Evolutionary conservation across 2,113 vertebrate species (phyloP), one percentile per base, ranked within the genome.

Genomic region (Hippocampus mohnikei): DNA sequence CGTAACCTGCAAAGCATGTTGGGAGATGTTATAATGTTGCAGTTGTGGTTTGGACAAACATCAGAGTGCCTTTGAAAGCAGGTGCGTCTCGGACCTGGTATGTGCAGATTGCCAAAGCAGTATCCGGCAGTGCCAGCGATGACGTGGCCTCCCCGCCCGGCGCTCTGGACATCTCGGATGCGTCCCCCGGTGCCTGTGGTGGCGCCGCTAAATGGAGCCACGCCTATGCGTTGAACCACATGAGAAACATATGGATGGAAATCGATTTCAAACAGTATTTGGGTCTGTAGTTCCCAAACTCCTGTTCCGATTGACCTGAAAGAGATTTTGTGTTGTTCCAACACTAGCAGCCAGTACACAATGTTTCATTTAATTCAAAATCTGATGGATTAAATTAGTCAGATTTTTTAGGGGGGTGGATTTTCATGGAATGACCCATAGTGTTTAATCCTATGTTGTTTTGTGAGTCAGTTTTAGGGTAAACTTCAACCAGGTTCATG

Each of bases 51-150:
- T 37, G 7, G 6, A 20, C 10, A 44, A n/a, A 41, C n/a, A 3
- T 11, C 27, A 58, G 27, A 18, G 27, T 27, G 15, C 13, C 42
- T 52, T 11, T 8, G 18, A 42, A n/a, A 27, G 53, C 21, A 12
- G 13, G 0, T 1, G 0, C 8, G 8, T 61, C 44, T 29, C 73
- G 77, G 58, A 97, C 96, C 96, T 88, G 95, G 95, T 15, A 95
- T 92, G 52, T 92, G 92, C 16, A 97, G 88, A 82, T 95, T 96
- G 53, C 95, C 96, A 62, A 96, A 97, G 80, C 95, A 95, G 87
- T 97, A 97, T 16, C 96, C 96, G 0, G 95, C 95, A 0, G 95
- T 97, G 29, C 95, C 95, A 9, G 95, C 95, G 5, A 97, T 93
- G 33, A 96, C 94, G 0, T 96, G 95, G 6, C 95, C 96, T 18